A percentile compares a stretch with the other conserved stretches of the same genome.
These are phyloP conservation scores for Eulithis prunata DNA, from an alignment of 2,888 invertebrate species.

Conservation along the genomic window DNA sequence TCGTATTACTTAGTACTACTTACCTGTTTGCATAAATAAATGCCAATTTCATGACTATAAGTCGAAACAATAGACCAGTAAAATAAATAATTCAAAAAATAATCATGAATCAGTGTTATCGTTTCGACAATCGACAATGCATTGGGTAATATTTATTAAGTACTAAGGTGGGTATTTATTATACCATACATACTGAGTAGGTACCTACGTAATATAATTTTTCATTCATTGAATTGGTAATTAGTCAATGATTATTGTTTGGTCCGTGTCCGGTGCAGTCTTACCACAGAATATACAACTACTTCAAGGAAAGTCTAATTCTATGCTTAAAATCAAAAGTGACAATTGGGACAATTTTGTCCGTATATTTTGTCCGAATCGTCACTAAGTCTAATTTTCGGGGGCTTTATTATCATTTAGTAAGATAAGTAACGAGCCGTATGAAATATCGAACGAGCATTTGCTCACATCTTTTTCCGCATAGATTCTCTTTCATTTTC, in stretches of 20 bases:
- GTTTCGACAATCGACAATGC: conserved; percentile 2
- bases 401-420: too few species aligned
- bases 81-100: conserved; percentile 38
- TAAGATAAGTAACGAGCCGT: too few species aligned
- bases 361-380: too few species aligned
- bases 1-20: conserved; percentile 20
- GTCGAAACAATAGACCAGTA: conserved; percentile 44
- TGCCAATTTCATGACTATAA: conserved; percentile 44
- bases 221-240: conserved; percentile 79
- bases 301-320: conserved; percentile 4
- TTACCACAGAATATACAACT: conserved; percentile 27
- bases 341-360: too few species aligned
- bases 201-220: conserved; percentile 31
- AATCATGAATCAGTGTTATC: conserved; percentile 18
- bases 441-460: too few species aligned
- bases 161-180: too few species aligned
- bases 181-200: too few species aligned
- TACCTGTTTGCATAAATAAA: conserved; percentile 38
- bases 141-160: too few species aligned
- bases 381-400: too few species aligned
- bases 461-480: too few species aligned
- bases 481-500: too few species aligned
- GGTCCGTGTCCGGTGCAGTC: conserved; percentile 52
- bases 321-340: too few species aligned
- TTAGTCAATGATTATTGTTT: conserved; percentile 62